These are phyloP conservation scores for Trichacis sp. DNA, from an alignment of 2,888 invertebrate species.

Conservation along the genomic window DNA sequence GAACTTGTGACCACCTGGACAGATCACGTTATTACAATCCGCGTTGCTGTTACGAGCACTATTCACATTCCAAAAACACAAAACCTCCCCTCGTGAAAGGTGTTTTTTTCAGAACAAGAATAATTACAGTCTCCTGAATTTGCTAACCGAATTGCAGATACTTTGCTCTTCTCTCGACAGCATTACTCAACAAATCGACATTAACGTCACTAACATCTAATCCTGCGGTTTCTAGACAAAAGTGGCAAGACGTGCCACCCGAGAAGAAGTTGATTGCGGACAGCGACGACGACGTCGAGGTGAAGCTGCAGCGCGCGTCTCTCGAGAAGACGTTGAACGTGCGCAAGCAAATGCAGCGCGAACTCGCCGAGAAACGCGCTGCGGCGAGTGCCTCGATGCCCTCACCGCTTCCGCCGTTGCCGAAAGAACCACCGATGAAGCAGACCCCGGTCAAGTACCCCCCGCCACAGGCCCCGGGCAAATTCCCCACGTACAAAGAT, in stretches of 20 bases:
- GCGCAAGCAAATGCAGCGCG: slow-evolving; percentile 65
- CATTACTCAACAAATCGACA: slow-evolving; percentile 32
- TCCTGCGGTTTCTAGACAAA: slow-evolving; percentile 50
- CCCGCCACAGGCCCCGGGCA: slow-evolving; percentile 60
- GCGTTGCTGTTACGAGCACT: too few relatives aligned
- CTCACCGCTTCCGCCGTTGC: slow-evolving; percentile 66
- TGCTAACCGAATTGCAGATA: slow-evolving; percentile 31
- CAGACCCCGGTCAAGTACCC: slow-evolving; percentile 63
- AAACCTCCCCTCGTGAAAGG: background rate
- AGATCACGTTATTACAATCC: too few relatives aligned
- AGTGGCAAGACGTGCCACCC: slow-evolving; percentile 71
- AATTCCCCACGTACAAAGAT: slow-evolving; percentile 62
- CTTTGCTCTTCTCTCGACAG: slow-evolving; percentile 47
- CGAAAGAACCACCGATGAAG: slow-evolving; percentile 64
- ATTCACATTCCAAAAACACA: too few relatives aligned
- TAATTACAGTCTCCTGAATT: slow-evolving; percentile 5
- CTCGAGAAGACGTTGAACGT: slow-evolving; percentile 63
- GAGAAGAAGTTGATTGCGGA: slow-evolving; percentile 62
- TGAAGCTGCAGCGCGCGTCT: slow-evolving; percentile 64
- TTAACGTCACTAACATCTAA: slow-evolving; percentile 26
- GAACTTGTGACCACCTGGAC: too few relatives aligned
- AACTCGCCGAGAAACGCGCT: slow-evolving; percentile 60
- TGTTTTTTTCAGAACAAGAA: background rate
- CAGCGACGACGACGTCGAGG: slow-evolving; percentile 65
- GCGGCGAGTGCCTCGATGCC: slow-evolving; percentile 58